Conservation (phyloP, 2,888 invertebrate species). For the Lamellibrachia satsuma region DNA sequence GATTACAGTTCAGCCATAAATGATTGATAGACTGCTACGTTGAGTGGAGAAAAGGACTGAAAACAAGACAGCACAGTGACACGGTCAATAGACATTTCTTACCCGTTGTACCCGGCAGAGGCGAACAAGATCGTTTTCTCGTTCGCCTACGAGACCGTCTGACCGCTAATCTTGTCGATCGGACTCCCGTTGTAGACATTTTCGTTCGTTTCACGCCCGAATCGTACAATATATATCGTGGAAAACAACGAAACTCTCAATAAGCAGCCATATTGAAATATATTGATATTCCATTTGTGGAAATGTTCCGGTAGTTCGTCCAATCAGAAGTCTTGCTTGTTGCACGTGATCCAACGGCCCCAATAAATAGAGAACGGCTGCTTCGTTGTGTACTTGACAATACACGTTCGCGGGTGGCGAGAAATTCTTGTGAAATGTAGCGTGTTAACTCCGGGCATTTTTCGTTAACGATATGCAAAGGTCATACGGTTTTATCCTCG, state of each 20-base stretch:
- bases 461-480: background rate
- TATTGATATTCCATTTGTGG: conserved; percentile 39
- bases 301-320: conserved; percentile 25
- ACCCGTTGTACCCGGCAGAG: conserved; percentile 32
- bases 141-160: conserved; percentile 34
- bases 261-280: conserved; percentile 39
- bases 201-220: conserved; percentile 6
- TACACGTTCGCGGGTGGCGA: conserved; percentile 12
- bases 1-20: background rate
- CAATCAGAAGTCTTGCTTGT: conserved; percentile 27
- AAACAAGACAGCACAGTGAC: conserved; percentile 7
- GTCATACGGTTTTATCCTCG: background rate
- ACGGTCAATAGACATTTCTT: conserved; percentile 19
- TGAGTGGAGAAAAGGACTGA: conserved; percentile 20
- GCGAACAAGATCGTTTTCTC: conserved; percentile 31
- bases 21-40: conserved; percentile 18
- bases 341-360: conserved; percentile 22
- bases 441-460: conserved; percentile 13
- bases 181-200: conserved; percentile 34
- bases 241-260: conserved; percentile 25
- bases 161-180: conserved; percentile 33
- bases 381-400: conserved; percentile 6
- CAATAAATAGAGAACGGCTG: conserved; percentile 17
- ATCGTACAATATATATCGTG: background rate
- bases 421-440: conserved; percentile 13